Evolutionary conservation across 2,797 vertebrate genomes (phyloP).

Genomic region (Sphaeramia orbicularis): DNA sequence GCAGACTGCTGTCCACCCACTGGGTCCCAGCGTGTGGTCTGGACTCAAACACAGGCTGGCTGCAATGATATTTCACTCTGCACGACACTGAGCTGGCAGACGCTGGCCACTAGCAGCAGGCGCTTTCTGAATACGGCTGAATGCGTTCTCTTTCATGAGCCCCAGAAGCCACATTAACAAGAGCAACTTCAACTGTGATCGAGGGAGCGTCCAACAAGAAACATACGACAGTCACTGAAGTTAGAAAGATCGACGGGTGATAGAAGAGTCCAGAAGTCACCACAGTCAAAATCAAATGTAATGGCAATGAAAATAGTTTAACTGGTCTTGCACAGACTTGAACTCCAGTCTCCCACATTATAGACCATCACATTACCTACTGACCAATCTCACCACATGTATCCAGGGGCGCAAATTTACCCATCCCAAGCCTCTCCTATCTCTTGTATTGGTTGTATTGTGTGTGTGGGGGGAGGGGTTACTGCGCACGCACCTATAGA

Average conservation of each 20-base stretch:
- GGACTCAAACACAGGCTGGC: slow-evolving; percentile 10
- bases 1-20: slow-evolving; percentile 31
- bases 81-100: slow-evolving; percentile 2
- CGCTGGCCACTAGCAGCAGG: background rate
- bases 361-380: too few species aligned
- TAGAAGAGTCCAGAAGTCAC: background rate
- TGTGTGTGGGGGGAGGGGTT: too few species aligned
- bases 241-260: background rate
- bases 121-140: slow-evolving; percentile 12
- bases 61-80: slow-evolving; percentile 52
- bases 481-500: too few species aligned
- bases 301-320: too few species aligned
- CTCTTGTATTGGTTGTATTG: too few species aligned
- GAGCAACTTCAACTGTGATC: slow-evolving; percentile 7
- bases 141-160: slow-evolving; percentile 31
- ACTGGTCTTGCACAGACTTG: too few species aligned
- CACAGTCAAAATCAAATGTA: background rate
- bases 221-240: slow-evolving; percentile 17
- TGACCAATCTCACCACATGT: too few species aligned
- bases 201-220: slow-evolving; percentile 9
- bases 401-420: too few species aligned
- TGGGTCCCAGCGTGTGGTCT: slow-evolving; percentile 11
- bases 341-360: too few species aligned
- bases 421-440: too few species aligned
- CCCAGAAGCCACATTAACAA: slow-evolving; percentile 38